A percentile compares a stretch with the other conserved stretches of the same genome.
Conservation (phyloP, 2,113 vertebrate genomes). For the Strigops habroptila region DNA sequence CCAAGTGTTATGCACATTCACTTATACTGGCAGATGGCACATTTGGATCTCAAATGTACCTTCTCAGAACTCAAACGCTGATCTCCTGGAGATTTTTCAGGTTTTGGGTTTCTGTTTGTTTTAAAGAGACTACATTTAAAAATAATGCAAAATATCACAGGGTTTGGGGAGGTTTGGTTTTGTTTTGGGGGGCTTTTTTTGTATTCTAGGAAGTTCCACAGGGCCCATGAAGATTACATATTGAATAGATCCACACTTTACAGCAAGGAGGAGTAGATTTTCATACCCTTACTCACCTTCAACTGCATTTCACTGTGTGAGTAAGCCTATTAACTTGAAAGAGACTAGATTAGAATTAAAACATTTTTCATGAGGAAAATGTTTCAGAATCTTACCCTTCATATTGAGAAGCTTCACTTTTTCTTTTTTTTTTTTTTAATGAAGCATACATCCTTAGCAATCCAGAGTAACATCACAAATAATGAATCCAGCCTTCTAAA, state of each 20-base stretch:
- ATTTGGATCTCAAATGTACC: background rate
- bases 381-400: background rate
- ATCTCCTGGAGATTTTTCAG: background rate
- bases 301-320: background rate
- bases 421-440: background rate
- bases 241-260: background rate
- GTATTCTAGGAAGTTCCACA: background rate
- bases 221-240: background rate
- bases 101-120: background rate
- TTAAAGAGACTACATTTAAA: background rate
- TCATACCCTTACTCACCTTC: background rate
- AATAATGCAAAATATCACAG: background rate
- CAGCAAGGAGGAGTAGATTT: background rate
- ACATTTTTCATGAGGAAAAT: background rate
- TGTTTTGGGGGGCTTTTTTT: background rate
- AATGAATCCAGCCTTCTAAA: background rate
- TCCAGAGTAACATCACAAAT: background rate
- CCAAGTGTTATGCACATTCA: background rate
- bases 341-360: background rate
- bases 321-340: background rate
- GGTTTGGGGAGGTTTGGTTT: background rate
- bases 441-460: background rate
- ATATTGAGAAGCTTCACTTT: background rate
- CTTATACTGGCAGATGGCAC: background rate
- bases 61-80: background rate